phyloP scores from a whole-genome alignment of 2,113 vertebrate species.

The Cairina moschata region DNA sequence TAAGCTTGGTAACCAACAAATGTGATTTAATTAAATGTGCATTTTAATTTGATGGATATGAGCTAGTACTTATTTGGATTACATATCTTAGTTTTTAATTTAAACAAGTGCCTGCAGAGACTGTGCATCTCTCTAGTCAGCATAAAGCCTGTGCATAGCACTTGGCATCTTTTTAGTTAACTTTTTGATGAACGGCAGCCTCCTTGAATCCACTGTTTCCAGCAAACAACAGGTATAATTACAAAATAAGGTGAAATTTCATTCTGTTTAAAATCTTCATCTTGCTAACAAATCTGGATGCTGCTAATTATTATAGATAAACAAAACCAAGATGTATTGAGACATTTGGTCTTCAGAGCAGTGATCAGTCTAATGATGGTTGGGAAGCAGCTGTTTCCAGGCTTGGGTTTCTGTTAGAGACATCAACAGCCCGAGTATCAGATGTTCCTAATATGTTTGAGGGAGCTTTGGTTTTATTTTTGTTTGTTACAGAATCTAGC shows the following conservation, averaged over 20 bases:
- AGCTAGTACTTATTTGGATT: neutral
- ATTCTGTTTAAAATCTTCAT: neutral
- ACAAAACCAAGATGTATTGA: neutral
- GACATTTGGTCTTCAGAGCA: neutral
- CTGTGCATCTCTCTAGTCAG: neutral
- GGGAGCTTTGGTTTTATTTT: neutral
- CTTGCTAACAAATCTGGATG: neutral
- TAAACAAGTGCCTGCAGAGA: neutral
- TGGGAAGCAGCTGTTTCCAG: neutral
- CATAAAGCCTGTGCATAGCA: neutral
- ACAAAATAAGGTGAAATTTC: neutral
- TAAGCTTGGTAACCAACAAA: neutral
- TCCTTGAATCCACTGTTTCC: neutral
- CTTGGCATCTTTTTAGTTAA: neutral
- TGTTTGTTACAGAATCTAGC: neutral
- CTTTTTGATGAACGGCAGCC: neutral
- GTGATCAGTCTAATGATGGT: neutral
- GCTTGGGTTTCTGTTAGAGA: neutral
- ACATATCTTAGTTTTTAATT: neutral
- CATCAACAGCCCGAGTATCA: neutral
- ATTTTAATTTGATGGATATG: neutral
- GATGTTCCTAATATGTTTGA: neutral
- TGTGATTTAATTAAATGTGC: neutral
- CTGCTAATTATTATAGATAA: neutral
- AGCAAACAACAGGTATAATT: neutral